These are phyloP conservation scores for Lordiphosa andalusiaca DNA, from an alignment of 2,888 invertebrate genomes.

Conservation along the genomic window DNA sequence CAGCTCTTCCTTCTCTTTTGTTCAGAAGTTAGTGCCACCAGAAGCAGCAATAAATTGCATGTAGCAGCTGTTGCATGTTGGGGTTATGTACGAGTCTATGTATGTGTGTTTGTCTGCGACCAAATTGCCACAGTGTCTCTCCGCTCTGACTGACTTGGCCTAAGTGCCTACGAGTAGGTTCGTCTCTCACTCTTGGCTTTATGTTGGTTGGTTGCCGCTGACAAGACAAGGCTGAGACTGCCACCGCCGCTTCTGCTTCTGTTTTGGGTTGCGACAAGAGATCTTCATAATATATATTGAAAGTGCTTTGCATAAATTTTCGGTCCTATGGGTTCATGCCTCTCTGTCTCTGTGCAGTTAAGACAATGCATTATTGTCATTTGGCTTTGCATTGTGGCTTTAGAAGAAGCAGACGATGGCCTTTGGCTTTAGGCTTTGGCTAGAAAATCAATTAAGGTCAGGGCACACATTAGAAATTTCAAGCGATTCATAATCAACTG, in stretches of 20 bases:
- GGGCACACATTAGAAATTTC: conserved; percentile 22
- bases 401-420: conserved; percentile 12
- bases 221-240: conserved; percentile 23
- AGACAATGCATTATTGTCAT: conserved; percentile 35
- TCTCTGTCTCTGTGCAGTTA: conserved; percentile 1
- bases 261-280: conserved; percentile 27
- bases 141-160: conserved; percentile 36
- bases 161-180: conserved; percentile 24
- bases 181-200: conserved; percentile 6
- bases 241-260: conserved; percentile 22
- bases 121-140: conserved; percentile 46
- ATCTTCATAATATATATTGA: conserved; percentile 65
- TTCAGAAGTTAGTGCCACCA: conserved; percentile 48
- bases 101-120: conserved; percentile 27
- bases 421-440: conserved; percentile 22
- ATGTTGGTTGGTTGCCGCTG: conserved; percentile 21
- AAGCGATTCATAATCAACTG: conserved; percentile 44
- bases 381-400: conserved; percentile 4
- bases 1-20: no score
- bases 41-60: conserved; percentile 66
- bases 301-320: conserved; percentile 61
- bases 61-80: conserved; percentile 66
- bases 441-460: conserved; percentile 53
- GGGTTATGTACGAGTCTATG: conserved; percentile 18
- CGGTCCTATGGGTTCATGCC: conserved; percentile 6